A percentile compares a stretch with the other conserved stretches of the same genome.
These are phyloP conservation scores for Tetragnatha montana DNA, from an alignment of 2,888 invertebrate species.

Conservation along the genomic window DNA sequence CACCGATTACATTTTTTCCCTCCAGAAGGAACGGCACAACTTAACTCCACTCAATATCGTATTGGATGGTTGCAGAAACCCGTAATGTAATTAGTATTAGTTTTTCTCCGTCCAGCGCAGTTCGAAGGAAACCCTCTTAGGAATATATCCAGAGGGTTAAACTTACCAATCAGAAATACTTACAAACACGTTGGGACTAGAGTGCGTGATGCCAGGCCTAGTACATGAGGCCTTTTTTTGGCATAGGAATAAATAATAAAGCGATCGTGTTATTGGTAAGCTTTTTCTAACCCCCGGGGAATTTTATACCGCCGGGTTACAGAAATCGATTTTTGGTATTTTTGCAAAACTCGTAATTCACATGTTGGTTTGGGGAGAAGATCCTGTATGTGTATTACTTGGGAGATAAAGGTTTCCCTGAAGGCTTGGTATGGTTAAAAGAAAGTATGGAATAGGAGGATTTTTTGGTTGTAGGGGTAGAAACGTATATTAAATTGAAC, in stretches of 20 bases:
- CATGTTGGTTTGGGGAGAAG: too few relatives aligned
- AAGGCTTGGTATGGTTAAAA: too few relatives aligned
- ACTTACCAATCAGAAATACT: conserved; percentile 8
- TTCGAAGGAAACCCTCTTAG: conserved; percentile 4
- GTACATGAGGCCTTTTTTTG: not conserved
- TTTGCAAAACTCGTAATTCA: not conserved
- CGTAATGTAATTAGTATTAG: conserved; percentile 36
- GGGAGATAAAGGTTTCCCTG: too few relatives aligned
- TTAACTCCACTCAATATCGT: conserved; percentile 8
- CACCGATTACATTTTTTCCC: not conserved
- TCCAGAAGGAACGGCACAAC: not conserved
- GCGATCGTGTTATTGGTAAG: not conserved
- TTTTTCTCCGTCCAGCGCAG: not conserved
- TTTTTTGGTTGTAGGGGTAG: too few relatives aligned
- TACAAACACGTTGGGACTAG: conserved; percentile 11
- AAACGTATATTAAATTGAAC: too few relatives aligned
- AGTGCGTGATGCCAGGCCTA: conserved; percentile 7
- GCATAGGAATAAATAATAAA: not conserved
- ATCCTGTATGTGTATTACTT: too few relatives aligned
- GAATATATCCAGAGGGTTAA: conserved; percentile 4
- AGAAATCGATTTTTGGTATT: not conserved
- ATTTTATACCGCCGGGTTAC: not conserved
- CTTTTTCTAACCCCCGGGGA: not conserved
- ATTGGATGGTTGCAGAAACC: conserved; percentile 16
- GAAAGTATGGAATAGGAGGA: too few relatives aligned